These are phyloP conservation scores for Laterallus jamaicensis DNA, from an alignment of 2,113 vertebrate genomes.

Conservation along the genomic window DNA sequence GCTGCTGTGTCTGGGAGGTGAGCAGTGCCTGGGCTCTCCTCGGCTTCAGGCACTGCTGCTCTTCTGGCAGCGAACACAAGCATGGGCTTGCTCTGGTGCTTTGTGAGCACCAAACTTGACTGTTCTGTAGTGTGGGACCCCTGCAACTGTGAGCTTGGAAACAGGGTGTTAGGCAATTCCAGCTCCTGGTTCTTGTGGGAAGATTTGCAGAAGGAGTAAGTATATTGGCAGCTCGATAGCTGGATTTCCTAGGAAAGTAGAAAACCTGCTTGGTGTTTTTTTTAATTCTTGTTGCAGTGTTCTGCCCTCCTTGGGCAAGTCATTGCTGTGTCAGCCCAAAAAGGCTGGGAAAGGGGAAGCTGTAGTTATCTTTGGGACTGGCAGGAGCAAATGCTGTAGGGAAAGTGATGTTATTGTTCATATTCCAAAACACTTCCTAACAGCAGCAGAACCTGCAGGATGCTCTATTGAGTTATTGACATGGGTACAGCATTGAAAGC, in stretches of 20 bases:
- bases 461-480: conserved; percentile 39
- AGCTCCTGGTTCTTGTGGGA: not conserved
- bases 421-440: not conserved
- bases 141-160: not conserved
- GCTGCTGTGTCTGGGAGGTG: not conserved
- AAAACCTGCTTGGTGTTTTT: not conserved
- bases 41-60: not conserved
- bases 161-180: not conserved
- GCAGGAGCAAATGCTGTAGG: not conserved
- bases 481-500: not conserved
- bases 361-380: not conserved
- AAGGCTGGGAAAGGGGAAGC: not conserved
- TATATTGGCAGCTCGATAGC: not conserved
- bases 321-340: not conserved
- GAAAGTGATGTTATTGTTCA: not conserved
- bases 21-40: not conserved
- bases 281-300: not conserved
- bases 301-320: not conserved
- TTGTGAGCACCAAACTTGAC: not conserved
- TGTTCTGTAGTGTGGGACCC: not conserved
- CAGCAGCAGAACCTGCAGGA: conserved; percentile 1
- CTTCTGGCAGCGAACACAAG: rapidly evolving
- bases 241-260: not conserved
- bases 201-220: not conserved
- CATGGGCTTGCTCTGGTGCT: not conserved